A percentile compares a stretch with the other conserved stretches of the same genome.
Evolutionary conservation across 2,113 vertebrate genomes (phyloP).

Genomic region (Eleginops maclovinus): DNA sequence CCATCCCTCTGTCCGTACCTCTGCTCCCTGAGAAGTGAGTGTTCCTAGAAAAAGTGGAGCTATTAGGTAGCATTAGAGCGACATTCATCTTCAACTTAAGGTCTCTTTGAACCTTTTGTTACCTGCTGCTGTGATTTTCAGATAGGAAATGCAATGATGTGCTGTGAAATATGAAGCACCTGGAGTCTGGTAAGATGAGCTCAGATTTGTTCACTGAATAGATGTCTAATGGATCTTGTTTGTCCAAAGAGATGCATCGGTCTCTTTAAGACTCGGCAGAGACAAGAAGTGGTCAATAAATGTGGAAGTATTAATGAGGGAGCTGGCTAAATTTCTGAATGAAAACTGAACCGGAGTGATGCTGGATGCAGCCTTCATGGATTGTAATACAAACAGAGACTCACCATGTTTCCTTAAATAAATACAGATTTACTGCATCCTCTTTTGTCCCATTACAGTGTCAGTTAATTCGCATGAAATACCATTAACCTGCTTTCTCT

Average conservation of each 20-base stretch:
- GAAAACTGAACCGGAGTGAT: conserved; percentile 23
- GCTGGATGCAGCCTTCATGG: conserved; percentile 9
- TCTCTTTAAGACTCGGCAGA: conserved; percentile 19
- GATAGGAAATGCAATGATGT: conserved; percentile 37
- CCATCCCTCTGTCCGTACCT: conserved; percentile 31
- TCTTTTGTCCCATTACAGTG: conserved; percentile 28
- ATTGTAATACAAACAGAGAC: conserved; percentile 9
- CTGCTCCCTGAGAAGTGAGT: conserved; percentile 55
- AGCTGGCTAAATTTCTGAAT: conserved; percentile 42
- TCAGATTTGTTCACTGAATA: conserved; percentile 27
- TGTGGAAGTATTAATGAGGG: conserved; percentile 16
- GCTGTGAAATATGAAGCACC: conserved; percentile 41
- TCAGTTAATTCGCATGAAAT: conserved; percentile 47
- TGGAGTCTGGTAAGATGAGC: conserved; percentile 37
- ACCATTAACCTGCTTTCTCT: conserved; percentile 56
- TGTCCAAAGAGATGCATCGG: conserved; percentile 4
- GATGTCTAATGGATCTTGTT: conserved; percentile 1
- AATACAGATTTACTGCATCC: conserved; percentile 31
- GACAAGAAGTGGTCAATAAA: conserved; percentile 28
- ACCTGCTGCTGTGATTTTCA: conserved; percentile 56
- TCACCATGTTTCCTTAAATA: conserved; percentile 20
- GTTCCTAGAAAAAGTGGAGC: conserved; percentile 63
- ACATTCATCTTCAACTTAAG: conserved; percentile 45
- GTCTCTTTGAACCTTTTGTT: conserved; percentile 54
- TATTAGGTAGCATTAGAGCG: conserved; percentile 49